Conservation (phyloP, 2,797 vertebrate genomes). For the Champsocephalus esox region DNA sequence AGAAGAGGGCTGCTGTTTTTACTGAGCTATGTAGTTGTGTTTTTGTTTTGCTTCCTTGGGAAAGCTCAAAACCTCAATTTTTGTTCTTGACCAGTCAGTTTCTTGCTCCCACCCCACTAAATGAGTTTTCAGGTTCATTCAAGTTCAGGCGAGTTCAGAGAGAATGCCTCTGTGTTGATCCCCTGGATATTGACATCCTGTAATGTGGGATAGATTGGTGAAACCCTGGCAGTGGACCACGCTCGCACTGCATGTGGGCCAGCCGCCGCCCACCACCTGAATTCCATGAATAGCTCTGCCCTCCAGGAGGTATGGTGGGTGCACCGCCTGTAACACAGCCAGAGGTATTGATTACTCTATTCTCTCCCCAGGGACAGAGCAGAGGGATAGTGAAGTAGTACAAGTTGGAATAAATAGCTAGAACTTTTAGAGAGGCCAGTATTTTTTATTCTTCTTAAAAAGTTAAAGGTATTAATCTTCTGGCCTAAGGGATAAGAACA, state of each 20-base stretch:
- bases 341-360: constrained; percentile 70
- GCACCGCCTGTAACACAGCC: constrained; percentile 58
- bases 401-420: constrained; percentile 13
- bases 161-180: constrained; percentile 44
- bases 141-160: constrained; percentile 49
- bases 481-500: background rate
- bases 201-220: constrained; percentile 72
- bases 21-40: background rate
- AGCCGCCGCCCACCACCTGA: constrained; percentile 54
- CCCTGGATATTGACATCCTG: constrained; percentile 66
- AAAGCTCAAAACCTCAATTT: constrained; percentile 15
- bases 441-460: constrained; percentile 3
- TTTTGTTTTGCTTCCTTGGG: constrained; percentile 17
- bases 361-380: constrained; percentile 44
- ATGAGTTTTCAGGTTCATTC: constrained; percentile 66
- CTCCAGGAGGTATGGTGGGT: constrained; percentile 72
- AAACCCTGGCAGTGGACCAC: constrained; percentile 57
- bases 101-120: constrained; percentile 13
- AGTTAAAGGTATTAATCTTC: constrained; percentile 16
- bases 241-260: constrained; percentile 59
- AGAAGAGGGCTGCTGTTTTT: constrained; percentile 43
- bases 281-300: constrained; percentile 78
- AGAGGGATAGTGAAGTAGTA: constrained; percentile 42
- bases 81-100: constrained; percentile 28
- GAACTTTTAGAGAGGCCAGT: constrained; percentile 10